These are phyloP conservation scores for Pampusana beccarii DNA, from an alignment of 2,113 vertebrate genomes.

Conservation along the genomic window DNA sequence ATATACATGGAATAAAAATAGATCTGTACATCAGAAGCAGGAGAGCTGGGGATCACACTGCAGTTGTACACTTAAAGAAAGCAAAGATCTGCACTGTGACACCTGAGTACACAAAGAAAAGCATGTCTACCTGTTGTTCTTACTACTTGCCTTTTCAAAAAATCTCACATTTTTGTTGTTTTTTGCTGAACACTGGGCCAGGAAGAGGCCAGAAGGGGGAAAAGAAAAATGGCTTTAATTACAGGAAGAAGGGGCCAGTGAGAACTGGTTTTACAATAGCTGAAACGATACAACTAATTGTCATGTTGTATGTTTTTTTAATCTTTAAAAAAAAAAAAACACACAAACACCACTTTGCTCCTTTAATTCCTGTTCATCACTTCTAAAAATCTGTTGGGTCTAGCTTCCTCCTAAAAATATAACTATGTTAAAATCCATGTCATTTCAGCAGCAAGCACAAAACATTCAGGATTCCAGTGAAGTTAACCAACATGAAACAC, in stretches of 20 bases:
- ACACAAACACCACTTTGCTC: not conserved
- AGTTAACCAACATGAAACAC: constrained; percentile 19
- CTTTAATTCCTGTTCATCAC: not conserved
- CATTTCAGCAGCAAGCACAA: not conserved
- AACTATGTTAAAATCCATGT: not conserved
- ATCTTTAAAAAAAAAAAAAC: not conserved
- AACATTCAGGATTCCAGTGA: not conserved
- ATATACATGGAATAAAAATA: not conserved
- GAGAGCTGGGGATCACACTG: not conserved
- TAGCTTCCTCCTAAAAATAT: not conserved
- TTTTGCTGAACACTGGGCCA: constrained; percentile 6
- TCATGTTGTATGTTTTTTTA: not conserved
- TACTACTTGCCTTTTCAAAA: not conserved
- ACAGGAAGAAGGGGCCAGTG: constrained; percentile 52
- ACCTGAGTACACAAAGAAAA: not conserved
- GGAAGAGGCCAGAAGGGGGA: constrained; percentile 47
- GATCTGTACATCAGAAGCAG: not conserved
- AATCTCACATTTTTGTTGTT: not conserved
- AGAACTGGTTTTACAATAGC: constrained; percentile 30
- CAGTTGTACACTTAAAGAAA: not conserved
- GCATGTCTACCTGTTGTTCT: constrained; percentile 13
- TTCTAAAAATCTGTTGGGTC: not conserved
- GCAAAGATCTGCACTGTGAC: not conserved
- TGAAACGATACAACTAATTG: not conserved
- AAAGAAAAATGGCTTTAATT: constrained; percentile 60